Evolutionary conservation across 2,888 invertebrate genomes (phyloP), one percentile per base, ranked within the genome.

Genomic region (Caenorhabditis japonica): DNA sequence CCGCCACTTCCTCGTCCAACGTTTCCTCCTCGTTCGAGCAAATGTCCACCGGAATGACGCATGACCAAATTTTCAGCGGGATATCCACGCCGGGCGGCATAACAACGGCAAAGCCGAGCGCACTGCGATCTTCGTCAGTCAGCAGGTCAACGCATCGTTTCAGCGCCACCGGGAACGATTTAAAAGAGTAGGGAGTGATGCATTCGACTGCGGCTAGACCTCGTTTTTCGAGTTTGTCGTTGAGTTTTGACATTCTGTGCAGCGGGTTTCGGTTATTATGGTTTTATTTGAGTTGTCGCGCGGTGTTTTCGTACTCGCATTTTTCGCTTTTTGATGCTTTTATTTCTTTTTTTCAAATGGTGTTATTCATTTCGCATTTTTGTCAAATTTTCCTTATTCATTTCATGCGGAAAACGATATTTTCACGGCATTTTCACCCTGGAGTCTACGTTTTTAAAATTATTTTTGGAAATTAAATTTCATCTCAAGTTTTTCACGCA

Each of bases 71-170:
- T 25, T 72, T 62, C 15, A 76, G 19, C 17, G 78, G 75, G 27
- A 78, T 62, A 51, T 70, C 68, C 3, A 56, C 19, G 23, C 62
- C 71, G 0, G 75, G 64, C 2, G 78, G 78, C 61, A 78, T 70
- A 2, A 76, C 59, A 2, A 66, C 73, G 2, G 62, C 52, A 30
- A 58, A 70, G 0, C 70, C 75, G 13, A 78, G 47, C 13, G 75
- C 68, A 23, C 25, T 55, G 3, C 53, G 56, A 25, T 76, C 75
- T 30, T 53, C 56, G 49, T 69, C 58, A 1, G 59, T 25, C 4
- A 77, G 46, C n/a, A 56, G 17, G 38, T 59, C 52, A n/a, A 76
- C 74, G 30, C 76, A 76, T 15, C 71, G 21, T 36, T 51, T 53
- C 4, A 78, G 60, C 12, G 78, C 53, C 0, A 2, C 12, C 4